phyloP scores from a whole-genome alignment of 2,113 vertebrate genomes.

The Gadus macrocephalus region DNA sequence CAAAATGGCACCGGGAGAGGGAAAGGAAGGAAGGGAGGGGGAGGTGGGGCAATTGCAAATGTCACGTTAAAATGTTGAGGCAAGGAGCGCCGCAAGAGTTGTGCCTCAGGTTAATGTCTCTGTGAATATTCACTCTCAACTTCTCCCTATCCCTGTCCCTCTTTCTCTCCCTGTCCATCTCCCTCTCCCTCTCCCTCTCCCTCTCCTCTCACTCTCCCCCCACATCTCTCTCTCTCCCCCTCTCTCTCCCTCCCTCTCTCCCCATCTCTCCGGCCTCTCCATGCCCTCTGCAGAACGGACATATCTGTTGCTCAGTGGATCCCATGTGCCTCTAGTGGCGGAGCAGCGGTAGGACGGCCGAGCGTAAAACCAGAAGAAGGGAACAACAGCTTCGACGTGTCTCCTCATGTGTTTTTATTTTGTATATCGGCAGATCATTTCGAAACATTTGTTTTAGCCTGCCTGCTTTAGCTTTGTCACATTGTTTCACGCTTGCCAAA shows the following conservation, averaged over 20 bases:
- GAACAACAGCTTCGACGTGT: slow-evolving; percentile 45
- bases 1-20: slow-evolving; percentile 41
- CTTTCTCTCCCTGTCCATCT: background rate
- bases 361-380: slow-evolving; percentile 33
- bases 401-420: slow-evolving; percentile 21
- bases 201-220: slow-evolving; percentile 11
- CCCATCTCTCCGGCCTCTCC: slow-evolving; percentile 13
- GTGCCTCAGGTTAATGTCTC: slow-evolving; percentile 20
- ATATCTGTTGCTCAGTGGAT: slow-evolving; percentile 98
- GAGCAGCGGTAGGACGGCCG: slow-evolving; percentile 70
- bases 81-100: slow-evolving; percentile 20
- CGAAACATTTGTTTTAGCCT: background rate
- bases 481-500: background rate
- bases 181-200: slow-evolving; percentile 13
- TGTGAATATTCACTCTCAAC: slow-evolving; percentile 19
- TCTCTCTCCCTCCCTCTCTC: slow-evolving; percentile 3
- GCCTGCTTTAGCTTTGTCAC: background rate
- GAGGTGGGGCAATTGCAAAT: slow-evolving; percentile 12
- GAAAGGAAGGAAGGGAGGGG: slow-evolving; percentile 27
- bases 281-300: slow-evolving; percentile 81
- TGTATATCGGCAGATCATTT: background rate
- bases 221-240: slow-evolving; percentile 7
- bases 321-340: slow-evolving; percentile 97
- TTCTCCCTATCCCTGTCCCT: slow-evolving; percentile 23
- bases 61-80: slow-evolving; percentile 26